Conservation (phyloP, 1,140 invertebrate genomes). For the Drosophila insularis region DNA sequence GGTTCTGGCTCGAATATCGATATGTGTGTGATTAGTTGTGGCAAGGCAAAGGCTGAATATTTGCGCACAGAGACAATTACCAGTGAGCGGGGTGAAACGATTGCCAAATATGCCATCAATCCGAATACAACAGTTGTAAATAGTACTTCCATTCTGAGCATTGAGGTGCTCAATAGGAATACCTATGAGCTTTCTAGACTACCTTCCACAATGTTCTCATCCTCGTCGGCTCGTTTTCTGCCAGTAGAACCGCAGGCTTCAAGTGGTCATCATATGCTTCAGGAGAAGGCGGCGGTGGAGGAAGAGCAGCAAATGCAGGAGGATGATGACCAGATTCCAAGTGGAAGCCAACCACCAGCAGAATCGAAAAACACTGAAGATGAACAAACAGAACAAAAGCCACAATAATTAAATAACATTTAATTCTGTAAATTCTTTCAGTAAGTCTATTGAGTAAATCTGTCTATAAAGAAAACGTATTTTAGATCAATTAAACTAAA, state of each 20-base stretch:
- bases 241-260: background rate
- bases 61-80: conserved; percentile 94
- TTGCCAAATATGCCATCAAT: conserved; percentile 56
- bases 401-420: background rate
- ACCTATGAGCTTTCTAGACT: conserved; percentile 25
- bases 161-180: conserved; percentile 37
- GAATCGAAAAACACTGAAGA: background rate
- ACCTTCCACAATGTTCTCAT: background rate
- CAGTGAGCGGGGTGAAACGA: conserved; percentile 88
- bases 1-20: conserved; percentile 98
- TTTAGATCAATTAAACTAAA: too few relatives aligned
- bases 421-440: background rate
- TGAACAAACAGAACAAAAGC: background rate
- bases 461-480: background rate
- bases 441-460: background rate
- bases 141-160: conserved; percentile 46
- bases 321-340: background rate
- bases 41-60: conserved; percentile 87
- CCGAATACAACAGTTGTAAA: conserved; percentile 71
- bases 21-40: conserved; percentile 93
- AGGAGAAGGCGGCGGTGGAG: background rate
- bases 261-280: background rate
- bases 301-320: background rate
- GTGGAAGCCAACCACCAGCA: background rate
- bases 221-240: background rate